A percentile compares a stretch with the other conserved stretches of the same genome.
Conservation (phyloP, 2,797 vertebrate species). For the Eulemur coronatus region DNA sequence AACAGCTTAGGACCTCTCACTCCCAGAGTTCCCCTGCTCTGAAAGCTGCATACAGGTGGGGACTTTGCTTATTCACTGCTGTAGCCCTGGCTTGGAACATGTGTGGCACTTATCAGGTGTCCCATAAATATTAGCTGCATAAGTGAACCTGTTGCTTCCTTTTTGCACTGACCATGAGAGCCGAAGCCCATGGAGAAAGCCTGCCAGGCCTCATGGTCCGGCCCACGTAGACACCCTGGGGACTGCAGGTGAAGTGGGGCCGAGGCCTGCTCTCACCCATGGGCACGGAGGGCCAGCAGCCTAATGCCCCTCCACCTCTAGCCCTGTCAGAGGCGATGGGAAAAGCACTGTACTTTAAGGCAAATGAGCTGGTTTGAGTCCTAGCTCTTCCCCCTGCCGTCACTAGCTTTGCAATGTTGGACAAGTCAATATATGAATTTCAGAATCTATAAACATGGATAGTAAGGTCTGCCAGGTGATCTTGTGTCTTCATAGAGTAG, state of each 20-base stretch:
- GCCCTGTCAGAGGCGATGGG: background rate
- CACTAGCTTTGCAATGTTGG: background rate
- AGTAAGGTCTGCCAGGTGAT: background rate
- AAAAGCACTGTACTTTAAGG: background rate
- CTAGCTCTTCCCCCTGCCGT: background rate
- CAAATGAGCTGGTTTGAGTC: background rate
- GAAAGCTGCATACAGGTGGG: fast-evolving
- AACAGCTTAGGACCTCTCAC: background rate
- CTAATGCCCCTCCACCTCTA: too few species aligned
- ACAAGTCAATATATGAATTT: background rate
- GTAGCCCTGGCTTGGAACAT: background rate
- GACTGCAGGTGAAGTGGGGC: background rate
- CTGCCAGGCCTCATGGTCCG: background rate
- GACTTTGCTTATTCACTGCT: background rate
- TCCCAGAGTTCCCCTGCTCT: background rate
- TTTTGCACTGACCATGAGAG: background rate
- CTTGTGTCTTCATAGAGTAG: background rate
- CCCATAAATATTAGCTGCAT: background rate
- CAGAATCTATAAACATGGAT: background rate
- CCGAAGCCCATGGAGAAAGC: background rate
- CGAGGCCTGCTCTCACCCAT: background rate
- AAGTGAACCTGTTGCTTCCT: background rate
- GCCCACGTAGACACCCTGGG: fast-evolving
- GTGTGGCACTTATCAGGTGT: background rate
- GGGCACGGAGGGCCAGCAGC: background rate